Percentiles rank a stretch among this genome's conserved stretches.
phyloP scores from a whole-genome alignment of 2,888 invertebrate genomes.

The Pammene aurita region DNA sequence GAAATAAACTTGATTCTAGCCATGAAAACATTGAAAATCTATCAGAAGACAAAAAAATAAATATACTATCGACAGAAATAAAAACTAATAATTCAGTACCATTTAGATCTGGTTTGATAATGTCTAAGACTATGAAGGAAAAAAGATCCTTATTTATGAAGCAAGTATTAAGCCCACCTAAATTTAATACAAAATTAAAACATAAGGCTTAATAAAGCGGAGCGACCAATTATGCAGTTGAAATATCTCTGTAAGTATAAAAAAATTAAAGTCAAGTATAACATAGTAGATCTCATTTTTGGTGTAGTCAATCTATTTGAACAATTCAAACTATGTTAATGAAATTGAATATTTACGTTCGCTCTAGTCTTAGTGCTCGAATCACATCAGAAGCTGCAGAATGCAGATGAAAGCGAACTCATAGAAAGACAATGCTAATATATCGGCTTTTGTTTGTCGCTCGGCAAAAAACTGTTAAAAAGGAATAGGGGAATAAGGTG shows the following conservation, averaged over 20 bases:
- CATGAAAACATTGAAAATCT: constrained; percentile 46
- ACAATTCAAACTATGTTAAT: constrained; percentile 33
- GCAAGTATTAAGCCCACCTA: constrained; percentile 83
- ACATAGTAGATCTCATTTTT: constrained; percentile 66
- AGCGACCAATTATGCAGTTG: background rate
- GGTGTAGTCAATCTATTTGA: constrained; percentile 59
- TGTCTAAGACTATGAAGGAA: constrained; percentile 74
- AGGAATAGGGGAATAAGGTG: too few species aligned
- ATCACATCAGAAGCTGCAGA: too few species aligned
- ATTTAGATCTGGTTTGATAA: constrained; percentile 46
- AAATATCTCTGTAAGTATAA: constrained; percentile 43
- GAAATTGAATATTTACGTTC: background rate
- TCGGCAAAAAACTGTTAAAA: too few species aligned
- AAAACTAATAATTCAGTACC: constrained; percentile 40
- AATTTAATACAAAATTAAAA: constrained; percentile 77
- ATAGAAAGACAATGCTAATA: too few species aligned
- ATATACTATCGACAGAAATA: constrained; percentile 45
- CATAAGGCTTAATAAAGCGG: constrained; percentile 61
- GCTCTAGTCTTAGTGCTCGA: background rate
- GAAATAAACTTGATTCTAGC: constrained; percentile 57
- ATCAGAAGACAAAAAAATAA: constrained; percentile 51
- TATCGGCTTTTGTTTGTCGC: too few species aligned
- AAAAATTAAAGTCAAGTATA: constrained; percentile 54
- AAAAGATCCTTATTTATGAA: constrained; percentile 82
- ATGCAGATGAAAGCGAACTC: too few species aligned